Evolutionary conservation across 2,888 invertebrate genomes (phyloP), one percentile per base, ranked within the genome.

Genomic region (Drosophila anomalata): DNA sequence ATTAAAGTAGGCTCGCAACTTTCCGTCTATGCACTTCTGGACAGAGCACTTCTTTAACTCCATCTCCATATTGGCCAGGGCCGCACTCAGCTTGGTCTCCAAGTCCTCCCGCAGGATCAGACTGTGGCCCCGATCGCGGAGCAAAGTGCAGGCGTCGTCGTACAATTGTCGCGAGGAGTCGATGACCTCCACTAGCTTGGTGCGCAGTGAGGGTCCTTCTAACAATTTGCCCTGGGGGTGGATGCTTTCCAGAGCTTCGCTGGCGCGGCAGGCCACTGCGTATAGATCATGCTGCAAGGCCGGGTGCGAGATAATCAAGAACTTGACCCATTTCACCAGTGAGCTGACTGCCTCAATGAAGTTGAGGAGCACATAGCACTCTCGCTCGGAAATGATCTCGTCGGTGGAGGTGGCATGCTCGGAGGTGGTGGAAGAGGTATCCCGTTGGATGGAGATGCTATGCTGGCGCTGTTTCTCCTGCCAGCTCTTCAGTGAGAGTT

Each of bases 401-500:
- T 93, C 93, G 1, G 92, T 92, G 5, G 89, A 84, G 1, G 77
- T 73, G 2, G 90, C 85, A 46, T 90, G 85, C 51, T 91, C 92
- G 0, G 90, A 91, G 14, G 88, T 87, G 39, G 91, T 90, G 67
- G 92, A 89, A 65, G 93, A 92, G 79, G 93, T 86, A 77, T 92
- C 87, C 70, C 93, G 89, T 87, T 92, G 92, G 55, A 93, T 93
- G 22, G 92, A 91, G 47, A 91, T 91, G 67, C 93, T 92, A 36
- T 93, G 93, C 92, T 93, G 93, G 12, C 94, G 93, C 89, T 96
- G 96, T 88, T 96, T 97, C 87, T 96, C 96, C 87, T 97, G 96
- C 97, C 97, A 97, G 0, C 95, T 93, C 90, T 96, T 96, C 63
- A 99, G 92, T 9, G 98, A 97, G 58, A 96, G 96, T 92, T 99